phyloP scores from a whole-genome alignment of 92 coral and sea anemone species.

The Phenganax marumi region DNA sequence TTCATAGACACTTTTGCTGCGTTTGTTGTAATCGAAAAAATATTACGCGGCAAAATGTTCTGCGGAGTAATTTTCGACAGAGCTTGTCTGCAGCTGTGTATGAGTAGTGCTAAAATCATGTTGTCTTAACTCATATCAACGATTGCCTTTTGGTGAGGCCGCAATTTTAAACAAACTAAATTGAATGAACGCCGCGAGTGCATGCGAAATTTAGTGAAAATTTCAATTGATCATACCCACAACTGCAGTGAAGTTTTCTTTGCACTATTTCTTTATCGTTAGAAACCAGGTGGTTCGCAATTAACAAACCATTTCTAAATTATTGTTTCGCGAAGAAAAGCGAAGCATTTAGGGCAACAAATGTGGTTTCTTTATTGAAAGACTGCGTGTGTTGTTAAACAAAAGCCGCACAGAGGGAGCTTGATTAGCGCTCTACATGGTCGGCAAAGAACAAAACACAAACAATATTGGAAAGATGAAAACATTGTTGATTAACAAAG shows the following conservation, averaged over 20 bases:
- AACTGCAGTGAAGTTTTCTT: background rate
- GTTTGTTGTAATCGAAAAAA: background rate
- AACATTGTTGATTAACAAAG: slow-evolving; percentile 51
- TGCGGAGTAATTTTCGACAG: slow-evolving; percentile 5
- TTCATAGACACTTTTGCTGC: slow-evolving; percentile 24
- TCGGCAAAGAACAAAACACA: slow-evolving; percentile 52
- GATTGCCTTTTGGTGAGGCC: slow-evolving; percentile 45
- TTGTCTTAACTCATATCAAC: slow-evolving; percentile 42
- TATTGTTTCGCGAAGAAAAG: slow-evolving; percentile 33
- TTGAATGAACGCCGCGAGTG: slow-evolving; percentile 34
- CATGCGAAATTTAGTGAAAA: slow-evolving; percentile 38
- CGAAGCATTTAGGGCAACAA: slow-evolving; percentile 41
- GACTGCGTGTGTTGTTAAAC: slow-evolving; percentile 38
- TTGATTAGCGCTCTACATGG: slow-evolving; percentile 48
- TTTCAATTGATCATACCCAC: slow-evolving; percentile 24
- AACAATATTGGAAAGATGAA: slow-evolving; percentile 46
- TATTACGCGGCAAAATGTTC: background rate
- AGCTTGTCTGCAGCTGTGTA: slow-evolving; percentile 23
- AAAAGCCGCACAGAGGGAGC: slow-evolving; percentile 50
- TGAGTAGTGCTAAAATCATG: slow-evolving; percentile 22
- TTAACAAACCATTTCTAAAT: slow-evolving; percentile 34
- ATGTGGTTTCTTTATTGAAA: slow-evolving; percentile 42
- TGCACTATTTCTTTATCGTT: slow-evolving; percentile 16
- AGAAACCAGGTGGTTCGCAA: slow-evolving; percentile 49
- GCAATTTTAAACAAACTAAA: slow-evolving; percentile 42